These are phyloP conservation scores for Parasteatoda tepidariorum DNA, from an alignment of 1,140 invertebrate species.

Conservation along the genomic window DNA sequence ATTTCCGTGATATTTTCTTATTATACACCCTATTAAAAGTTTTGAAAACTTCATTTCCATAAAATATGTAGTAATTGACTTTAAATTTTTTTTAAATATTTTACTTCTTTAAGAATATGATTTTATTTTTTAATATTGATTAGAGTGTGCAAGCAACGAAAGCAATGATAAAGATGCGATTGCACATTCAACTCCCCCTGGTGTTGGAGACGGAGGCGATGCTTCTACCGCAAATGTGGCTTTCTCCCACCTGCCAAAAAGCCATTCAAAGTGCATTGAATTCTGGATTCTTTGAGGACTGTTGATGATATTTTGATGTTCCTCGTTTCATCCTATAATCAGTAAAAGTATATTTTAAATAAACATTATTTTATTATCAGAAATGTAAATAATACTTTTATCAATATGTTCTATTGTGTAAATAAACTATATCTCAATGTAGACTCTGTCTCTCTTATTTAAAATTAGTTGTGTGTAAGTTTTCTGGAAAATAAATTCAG, in stretches of 20 bases:
- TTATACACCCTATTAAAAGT: too few relatives aligned
- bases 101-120: not conserved
- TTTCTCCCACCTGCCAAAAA: slow-evolving; percentile 65
- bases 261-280: slow-evolving; percentile 12
- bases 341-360: not conserved
- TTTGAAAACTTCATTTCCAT: too few relatives aligned
- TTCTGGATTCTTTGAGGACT: not conserved
- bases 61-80: too few relatives aligned
- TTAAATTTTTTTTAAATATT: too few relatives aligned
- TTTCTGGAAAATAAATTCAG: too few relatives aligned
- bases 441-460: too few relatives aligned
- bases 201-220: slow-evolving; percentile 74
- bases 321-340: not conserved
- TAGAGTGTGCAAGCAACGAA: slow-evolving; percentile 76
- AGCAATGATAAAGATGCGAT: slow-evolving; percentile 71
- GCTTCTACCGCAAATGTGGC: slow-evolving; percentile 76
- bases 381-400: too few relatives aligned
- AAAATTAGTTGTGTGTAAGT: too few relatives aligned
- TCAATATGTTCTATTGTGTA: too few relatives aligned
- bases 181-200: slow-evolving; percentile 71
- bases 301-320: not conserved
- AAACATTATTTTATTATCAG: not conserved
- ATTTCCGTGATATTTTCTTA: too few relatives aligned
- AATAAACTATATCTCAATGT: too few relatives aligned
- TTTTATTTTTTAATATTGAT: not conserved